Percentiles rank a stretch among this genome's conserved stretches.
These are phyloP conservation scores for Apteryx owenii DNA, from an alignment of 2,113 vertebrate species.

Conservation along the genomic window DNA sequence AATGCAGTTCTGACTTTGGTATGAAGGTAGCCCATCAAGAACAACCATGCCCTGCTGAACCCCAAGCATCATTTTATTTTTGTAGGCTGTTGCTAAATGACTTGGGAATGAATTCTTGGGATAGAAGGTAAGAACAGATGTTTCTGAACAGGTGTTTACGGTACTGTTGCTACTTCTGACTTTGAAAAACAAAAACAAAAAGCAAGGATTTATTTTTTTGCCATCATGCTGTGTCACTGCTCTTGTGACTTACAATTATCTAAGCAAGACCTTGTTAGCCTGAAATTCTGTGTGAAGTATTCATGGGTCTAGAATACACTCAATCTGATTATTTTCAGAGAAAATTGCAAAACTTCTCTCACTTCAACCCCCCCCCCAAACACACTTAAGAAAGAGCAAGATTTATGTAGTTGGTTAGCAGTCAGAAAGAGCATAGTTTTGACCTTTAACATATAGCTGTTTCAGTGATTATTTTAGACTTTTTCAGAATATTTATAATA, in stretches of 20 bases:
- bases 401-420: accelerated
- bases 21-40: slow-evolving; percentile 78
- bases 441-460: background rate
- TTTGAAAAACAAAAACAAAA: background rate
- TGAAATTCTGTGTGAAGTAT: background rate
- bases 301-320: background rate
- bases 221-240: background rate
- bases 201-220: background rate
- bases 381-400: accelerated
- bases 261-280: background rate
- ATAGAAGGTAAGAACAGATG: slow-evolving; percentile 86
- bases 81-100: slow-evolving; percentile 92
- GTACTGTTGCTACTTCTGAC: background rate
- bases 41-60: slow-evolving; percentile 83
- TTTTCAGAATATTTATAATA: background rate
- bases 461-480: background rate
- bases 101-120: slow-evolving; percentile 98
- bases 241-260: background rate
- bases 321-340: background rate
- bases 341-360: background rate
- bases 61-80: slow-evolving; percentile 93
- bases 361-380: accelerated
- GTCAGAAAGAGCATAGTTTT: background rate
- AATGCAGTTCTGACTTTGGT: slow-evolving; percentile 71
- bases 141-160: accelerated